A percentile compares a stretch with the other conserved stretches of the same genome.
Evolutionary conservation across 1,140 invertebrate species (phyloP).

Genomic region (Limonius californicus): DNA sequence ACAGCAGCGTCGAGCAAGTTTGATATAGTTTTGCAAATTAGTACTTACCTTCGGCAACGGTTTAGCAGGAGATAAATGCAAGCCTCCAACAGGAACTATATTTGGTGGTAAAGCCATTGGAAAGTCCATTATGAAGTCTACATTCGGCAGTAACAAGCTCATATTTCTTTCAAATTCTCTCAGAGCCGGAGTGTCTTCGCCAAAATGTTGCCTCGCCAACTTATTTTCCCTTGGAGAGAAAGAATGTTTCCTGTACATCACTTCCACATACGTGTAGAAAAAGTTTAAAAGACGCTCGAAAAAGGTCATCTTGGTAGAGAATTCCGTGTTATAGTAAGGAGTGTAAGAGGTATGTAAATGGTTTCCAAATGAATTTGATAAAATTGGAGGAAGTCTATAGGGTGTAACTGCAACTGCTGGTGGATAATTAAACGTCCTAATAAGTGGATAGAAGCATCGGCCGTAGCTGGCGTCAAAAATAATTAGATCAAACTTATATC

Average conservation of each 20-base stretch:
- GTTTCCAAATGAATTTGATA: constrained; percentile 6
- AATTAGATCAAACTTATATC: background rate
- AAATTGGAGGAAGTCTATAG: background rate
- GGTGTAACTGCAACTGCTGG: background rate
- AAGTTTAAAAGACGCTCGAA: background rate
- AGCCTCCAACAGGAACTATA: constrained; percentile 1
- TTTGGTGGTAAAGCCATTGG: background rate
- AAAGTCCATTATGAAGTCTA: background rate
- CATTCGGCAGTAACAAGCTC: background rate
- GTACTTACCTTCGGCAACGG: background rate
- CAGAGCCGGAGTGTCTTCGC: background rate
- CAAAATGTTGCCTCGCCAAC: background rate
- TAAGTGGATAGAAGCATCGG: constrained; percentile 1
- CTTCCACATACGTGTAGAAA: constrained; percentile 3
- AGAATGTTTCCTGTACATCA: constrained; percentile 3
- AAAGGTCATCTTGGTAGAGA: constrained; percentile 3
- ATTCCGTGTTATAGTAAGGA: constrained; percentile 8
- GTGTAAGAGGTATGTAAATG: background rate
- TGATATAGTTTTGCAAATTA: background rate
- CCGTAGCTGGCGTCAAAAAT: constrained; percentile 3
- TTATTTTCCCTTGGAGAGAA: constrained; percentile 2
- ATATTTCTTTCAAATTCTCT: background rate
- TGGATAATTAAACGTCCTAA: background rate
- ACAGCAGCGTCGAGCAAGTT: background rate
- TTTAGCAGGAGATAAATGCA: background rate